phyloP scores from a whole-genome alignment of 35 echinoderm and acorn worm species.

The Acanthaster planci region DNA sequence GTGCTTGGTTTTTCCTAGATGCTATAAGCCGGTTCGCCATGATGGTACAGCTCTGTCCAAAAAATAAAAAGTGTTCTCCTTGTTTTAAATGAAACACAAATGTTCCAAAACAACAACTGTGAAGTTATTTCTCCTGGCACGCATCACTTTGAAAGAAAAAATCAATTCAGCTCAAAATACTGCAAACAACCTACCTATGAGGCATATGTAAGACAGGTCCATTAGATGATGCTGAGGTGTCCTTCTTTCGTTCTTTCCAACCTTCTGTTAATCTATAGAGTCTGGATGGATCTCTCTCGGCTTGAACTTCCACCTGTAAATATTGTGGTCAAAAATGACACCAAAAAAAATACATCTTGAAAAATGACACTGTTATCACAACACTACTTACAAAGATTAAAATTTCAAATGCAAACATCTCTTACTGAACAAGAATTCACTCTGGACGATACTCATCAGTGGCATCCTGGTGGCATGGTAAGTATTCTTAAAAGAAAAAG shows the following conservation, averaged over 20 bases:
- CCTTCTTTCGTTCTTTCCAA: slow-evolving; percentile 92
- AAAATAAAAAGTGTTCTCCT: not conserved
- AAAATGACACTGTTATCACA: no score
- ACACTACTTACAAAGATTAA: no score
- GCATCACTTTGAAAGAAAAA: no score
- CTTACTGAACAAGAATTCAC: no score
- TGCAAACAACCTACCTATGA: slow-evolving; percentile 59
- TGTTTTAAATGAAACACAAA: no score
- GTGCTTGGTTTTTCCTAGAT: not conserved
- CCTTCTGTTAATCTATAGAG: slow-evolving; percentile 89
- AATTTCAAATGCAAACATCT: no score
- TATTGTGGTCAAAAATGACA: not conserved
- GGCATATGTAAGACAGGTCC: slow-evolving; percentile 79
- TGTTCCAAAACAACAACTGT: no score
- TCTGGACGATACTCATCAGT: no score
- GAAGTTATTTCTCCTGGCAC: no score
- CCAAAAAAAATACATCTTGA: no score
- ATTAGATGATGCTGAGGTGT: slow-evolving; percentile 33
- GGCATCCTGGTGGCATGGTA: no score
- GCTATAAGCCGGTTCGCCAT: slow-evolving; percentile 62
- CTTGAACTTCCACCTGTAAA: slow-evolving; percentile 85
- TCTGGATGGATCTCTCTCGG: slow-evolving; percentile 78
- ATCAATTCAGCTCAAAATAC: not conserved
- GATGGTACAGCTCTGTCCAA: slow-evolving; percentile 73
- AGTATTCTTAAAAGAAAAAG: no score